These are phyloP conservation scores for Leuctra nigra DNA, from an alignment of 2,888 invertebrate genomes.

Conservation along the genomic window DNA sequence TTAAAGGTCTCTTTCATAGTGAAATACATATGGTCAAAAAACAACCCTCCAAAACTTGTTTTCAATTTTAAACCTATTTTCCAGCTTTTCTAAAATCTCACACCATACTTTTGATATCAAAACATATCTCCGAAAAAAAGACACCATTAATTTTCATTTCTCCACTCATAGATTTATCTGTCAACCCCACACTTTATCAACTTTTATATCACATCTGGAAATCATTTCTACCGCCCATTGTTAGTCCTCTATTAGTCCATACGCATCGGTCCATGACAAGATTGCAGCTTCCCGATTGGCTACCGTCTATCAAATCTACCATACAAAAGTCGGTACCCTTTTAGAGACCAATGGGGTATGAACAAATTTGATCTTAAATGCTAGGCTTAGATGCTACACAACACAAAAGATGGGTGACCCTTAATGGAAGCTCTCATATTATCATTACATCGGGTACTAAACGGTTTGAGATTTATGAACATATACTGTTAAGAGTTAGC, in stretches of 20 bases:
- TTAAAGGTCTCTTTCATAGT: too few species aligned
- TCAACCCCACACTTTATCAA: not conserved
- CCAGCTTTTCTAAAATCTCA: too few species aligned
- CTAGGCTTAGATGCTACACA: constrained; percentile 9
- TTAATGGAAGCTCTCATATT: constrained; percentile 15
- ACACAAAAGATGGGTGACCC: constrained; percentile 9
- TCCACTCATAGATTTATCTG: too few species aligned
- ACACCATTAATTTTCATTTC: too few species aligned
- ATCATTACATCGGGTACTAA: constrained; percentile 15
- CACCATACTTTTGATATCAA: too few species aligned
- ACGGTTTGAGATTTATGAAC: constrained; percentile 15
- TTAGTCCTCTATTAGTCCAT: not conserved
- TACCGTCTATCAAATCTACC: not conserved
- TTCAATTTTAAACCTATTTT: too few species aligned
- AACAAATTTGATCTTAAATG: constrained; percentile 30
- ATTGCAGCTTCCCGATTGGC: constrained; percentile 1
- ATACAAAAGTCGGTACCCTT: constrained; percentile 1
- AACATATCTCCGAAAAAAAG: too few species aligned
- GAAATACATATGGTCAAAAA: too few species aligned
- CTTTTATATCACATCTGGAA: not conserved
- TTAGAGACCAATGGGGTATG: constrained; percentile 28
- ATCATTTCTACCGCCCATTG: not conserved
- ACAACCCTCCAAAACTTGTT: too few species aligned
- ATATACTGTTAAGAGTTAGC: not conserved
- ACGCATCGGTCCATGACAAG: constrained; percentile 3